Percentiles rank a stretch among this genome's conserved stretches.
Evolutionary conservation across 1,140 invertebrate species (phyloP).

Genomic region (Pissodes strobi): DNA sequence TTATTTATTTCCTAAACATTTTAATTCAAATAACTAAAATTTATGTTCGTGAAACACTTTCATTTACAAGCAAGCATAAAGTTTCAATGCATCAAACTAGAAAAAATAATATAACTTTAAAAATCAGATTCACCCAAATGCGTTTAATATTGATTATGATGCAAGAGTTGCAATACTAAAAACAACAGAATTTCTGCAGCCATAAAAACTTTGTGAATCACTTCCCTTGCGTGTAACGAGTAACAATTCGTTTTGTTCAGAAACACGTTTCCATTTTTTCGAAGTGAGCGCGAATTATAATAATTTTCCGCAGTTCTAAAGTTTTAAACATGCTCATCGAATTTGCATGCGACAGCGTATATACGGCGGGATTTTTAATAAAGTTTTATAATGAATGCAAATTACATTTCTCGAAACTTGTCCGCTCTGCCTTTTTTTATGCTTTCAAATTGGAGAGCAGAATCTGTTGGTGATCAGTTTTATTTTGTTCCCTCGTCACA

Average conservation of each 20-base stretch:
- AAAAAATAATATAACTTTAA: too few species aligned
- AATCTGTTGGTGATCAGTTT: not conserved
- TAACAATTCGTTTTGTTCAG: not conserved
- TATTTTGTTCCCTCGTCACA: not conserved
- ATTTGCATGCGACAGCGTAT: not conserved
- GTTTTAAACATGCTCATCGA: not conserved
- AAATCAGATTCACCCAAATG: too few species aligned
- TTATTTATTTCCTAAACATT: too few species aligned
- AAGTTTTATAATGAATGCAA: slow-evolving; percentile 22
- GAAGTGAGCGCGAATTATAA: not conserved
- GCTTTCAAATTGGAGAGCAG: not conserved
- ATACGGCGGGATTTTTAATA: slow-evolving; percentile 4
- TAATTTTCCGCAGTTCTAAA: slow-evolving; percentile 13
- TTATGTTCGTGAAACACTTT: too few species aligned
- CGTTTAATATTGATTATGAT: too few species aligned
- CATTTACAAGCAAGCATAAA: too few species aligned
- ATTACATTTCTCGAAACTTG: slow-evolving; percentile 5
- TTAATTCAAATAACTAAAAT: too few species aligned
- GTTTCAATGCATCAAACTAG: too few species aligned
- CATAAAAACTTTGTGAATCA: not conserved
- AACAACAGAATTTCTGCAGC: too few species aligned
- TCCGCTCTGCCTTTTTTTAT: not conserved
- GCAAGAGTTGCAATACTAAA: too few species aligned
- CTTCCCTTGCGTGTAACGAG: not conserved
- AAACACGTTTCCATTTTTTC: slow-evolving; percentile 6